Evolutionary conservation across 2,888 invertebrate species (phyloP).

Genomic region (Sisyra terminalis): DNA sequence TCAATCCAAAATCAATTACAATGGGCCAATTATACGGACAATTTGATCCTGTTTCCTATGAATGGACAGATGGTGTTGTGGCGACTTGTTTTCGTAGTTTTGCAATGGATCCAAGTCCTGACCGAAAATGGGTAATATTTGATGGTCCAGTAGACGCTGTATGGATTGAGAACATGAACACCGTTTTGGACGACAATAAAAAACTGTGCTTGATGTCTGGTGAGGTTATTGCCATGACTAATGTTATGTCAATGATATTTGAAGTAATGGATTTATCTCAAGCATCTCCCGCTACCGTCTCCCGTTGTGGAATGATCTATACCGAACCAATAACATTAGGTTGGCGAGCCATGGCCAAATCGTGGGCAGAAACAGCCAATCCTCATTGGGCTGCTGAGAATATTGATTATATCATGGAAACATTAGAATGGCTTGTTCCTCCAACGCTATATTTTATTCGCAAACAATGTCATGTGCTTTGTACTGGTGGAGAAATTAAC

Average conservation of each 20-base stretch:
- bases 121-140: slow-evolving; percentile 84
- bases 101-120: slow-evolving; percentile 53
- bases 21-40: slow-evolving; percentile 86
- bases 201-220: slow-evolving; percentile 76
- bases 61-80: slow-evolving; percentile 81
- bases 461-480: slow-evolving; percentile 45
- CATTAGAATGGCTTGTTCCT: slow-evolving; percentile 68
- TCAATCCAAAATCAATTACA: slow-evolving; percentile 87
- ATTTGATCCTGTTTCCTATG: slow-evolving; percentile 80
- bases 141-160: slow-evolving; percentile 82
- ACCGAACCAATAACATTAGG: slow-evolving; percentile 74
- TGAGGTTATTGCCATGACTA: slow-evolving; percentile 70
- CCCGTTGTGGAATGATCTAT: slow-evolving; percentile 81
- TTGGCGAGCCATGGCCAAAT: slow-evolving; percentile 62
- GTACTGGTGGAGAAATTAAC: slow-evolving; percentile 55
- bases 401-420: slow-evolving; percentile 36
- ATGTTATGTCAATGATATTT: slow-evolving; percentile 72
- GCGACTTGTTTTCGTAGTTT: slow-evolving; percentile 63
- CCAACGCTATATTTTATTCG: slow-evolving; percentile 55
- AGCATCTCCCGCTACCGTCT: slow-evolving; percentile 76
- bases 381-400: slow-evolving; percentile 45
- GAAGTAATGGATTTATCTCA: slow-evolving; percentile 76
- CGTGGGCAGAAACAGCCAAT: slow-evolving; percentile 57
- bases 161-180: slow-evolving; percentile 86
- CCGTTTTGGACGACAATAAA: slow-evolving; percentile 75